Evolutionary conservation across 1,140 invertebrate genomes (phyloP).

Genomic region (Pogonomyrmex californicus): DNA sequence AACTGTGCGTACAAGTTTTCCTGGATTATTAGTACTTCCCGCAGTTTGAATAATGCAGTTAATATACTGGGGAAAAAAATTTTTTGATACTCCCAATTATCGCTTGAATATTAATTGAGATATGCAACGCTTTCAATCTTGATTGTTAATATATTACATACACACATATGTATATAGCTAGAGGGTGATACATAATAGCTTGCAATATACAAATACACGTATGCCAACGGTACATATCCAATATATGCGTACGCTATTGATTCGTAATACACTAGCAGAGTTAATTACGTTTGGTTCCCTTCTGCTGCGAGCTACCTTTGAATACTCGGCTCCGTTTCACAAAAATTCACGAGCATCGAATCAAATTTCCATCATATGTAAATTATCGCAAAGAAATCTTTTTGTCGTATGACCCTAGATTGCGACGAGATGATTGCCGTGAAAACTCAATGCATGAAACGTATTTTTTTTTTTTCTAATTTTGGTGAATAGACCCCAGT

Average conservation of each 20-base stretch:
- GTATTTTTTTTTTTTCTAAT: neutral
- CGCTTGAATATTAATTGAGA: slow-evolving; percentile 26
- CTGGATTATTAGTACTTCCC: neutral
- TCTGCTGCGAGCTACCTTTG: slow-evolving; percentile 24
- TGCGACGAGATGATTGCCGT: neutral
- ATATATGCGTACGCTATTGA: slow-evolving; percentile 49
- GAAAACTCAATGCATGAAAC: slow-evolving; percentile 44
- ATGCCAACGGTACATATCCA: slow-evolving; percentile 26
- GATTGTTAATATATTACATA: slow-evolving; percentile 43
- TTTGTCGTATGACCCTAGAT: too few relatives aligned
- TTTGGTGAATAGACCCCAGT: slow-evolving; percentile 9
- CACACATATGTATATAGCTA: slow-evolving; percentile 6
- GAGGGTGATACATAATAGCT: slow-evolving; percentile 40
- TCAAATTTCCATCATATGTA: slow-evolving; percentile 45
- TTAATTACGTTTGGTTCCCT: slow-evolving; percentile 54
- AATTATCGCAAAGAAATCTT: slow-evolving; percentile 37
- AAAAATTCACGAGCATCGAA: slow-evolving; percentile 35
- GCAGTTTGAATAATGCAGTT: neutral
- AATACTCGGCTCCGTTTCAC: neutral
- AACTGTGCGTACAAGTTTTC: neutral
- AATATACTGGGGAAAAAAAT: slow-evolving; percentile 6
- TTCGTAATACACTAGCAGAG: slow-evolving; percentile 49
- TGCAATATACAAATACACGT: slow-evolving; percentile 30
- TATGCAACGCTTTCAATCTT: slow-evolving; percentile 39
- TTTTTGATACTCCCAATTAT: slow-evolving; percentile 12